These are phyloP conservation scores for Lasioglossum pauxillum DNA, from an alignment of 2,888 invertebrate genomes.

Conservation along the genomic window DNA sequence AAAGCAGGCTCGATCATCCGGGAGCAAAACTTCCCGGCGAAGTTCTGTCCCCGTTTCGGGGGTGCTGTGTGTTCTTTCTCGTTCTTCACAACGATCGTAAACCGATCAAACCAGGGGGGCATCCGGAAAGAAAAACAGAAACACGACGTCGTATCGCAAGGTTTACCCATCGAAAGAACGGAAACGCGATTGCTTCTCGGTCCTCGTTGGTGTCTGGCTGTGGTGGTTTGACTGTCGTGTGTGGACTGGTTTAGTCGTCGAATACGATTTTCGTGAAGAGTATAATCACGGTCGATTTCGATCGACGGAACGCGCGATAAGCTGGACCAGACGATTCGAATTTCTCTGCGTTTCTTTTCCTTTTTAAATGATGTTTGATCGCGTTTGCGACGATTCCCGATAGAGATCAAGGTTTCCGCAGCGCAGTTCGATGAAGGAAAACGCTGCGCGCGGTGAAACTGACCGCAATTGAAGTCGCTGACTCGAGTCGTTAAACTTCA, in stretches of 20 bases:
- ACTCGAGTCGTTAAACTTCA: conserved; percentile 49
- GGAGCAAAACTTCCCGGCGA: conserved; percentile 22
- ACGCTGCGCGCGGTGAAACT: conserved; percentile 13
- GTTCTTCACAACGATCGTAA: conserved; percentile 55
- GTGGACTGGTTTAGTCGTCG: conserved; percentile 23
- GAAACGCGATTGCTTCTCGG: not conserved
- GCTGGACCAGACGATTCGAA: not conserved
- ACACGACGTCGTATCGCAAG: not conserved
- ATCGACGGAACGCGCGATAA: conserved; percentile 31
- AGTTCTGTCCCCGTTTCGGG: conserved; percentile 7
- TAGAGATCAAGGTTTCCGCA: conserved; percentile 22
- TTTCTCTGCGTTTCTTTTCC: not conserved
- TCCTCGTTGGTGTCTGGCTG: not conserved
- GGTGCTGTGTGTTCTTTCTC: not conserved
- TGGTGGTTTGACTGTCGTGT: not conserved
- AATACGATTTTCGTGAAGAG: conserved; percentile 45
- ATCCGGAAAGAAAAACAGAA: not conserved
- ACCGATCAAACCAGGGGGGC: conserved; percentile 32
- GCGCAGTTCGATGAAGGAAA: not conserved
- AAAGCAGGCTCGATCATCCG: conserved; percentile 69
- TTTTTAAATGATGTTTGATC: not conserved
- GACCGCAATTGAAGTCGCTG: conserved; percentile 23
- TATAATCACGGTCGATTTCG: not conserved
- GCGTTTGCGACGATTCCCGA: not conserved
- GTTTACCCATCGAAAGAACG: not conserved